A percentile compares a stretch with the other conserved stretches of the same genome.
These are phyloP conservation scores for Podargus strigoides DNA, from an alignment of 2,797 vertebrate species.

Conservation along the genomic window DNA sequence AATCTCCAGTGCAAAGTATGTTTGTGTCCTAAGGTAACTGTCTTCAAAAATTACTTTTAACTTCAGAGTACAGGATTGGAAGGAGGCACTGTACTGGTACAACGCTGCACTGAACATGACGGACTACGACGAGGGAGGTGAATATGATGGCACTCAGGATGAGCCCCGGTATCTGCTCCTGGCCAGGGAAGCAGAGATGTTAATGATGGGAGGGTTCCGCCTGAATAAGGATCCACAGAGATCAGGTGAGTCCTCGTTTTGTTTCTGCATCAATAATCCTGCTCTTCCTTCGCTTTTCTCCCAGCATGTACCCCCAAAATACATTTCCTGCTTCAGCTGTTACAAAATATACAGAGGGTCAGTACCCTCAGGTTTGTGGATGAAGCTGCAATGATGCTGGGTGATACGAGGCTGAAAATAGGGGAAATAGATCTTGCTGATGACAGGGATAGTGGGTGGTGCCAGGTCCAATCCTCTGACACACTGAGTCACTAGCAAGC, in stretches of 20 bases:
- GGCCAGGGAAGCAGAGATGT: constrained; percentile 90
- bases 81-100: constrained; percentile 88
- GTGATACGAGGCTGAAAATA: background rate
- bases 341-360: background rate
- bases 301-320: background rate
- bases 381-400: background rate
- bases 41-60: background rate
- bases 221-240: constrained; percentile 83
- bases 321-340: background rate
- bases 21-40: background rate
- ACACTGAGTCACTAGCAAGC: background rate
- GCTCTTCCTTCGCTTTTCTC: background rate
- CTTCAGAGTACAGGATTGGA: constrained; percentile 85
- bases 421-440: background rate
- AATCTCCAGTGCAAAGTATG: background rate
- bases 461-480: background rate
- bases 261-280: background rate
- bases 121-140: constrained; percentile 92
- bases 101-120: constrained; percentile 83
- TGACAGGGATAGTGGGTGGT: background rate
- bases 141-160: constrained; percentile 91
- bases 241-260: constrained; percentile 77
- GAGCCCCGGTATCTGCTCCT: constrained; percentile 88
- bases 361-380: background rate
- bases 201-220: constrained; percentile 78